phyloP scores from a whole-genome alignment of 2,797 vertebrate genomes.

The Valencia hispanica region DNA sequence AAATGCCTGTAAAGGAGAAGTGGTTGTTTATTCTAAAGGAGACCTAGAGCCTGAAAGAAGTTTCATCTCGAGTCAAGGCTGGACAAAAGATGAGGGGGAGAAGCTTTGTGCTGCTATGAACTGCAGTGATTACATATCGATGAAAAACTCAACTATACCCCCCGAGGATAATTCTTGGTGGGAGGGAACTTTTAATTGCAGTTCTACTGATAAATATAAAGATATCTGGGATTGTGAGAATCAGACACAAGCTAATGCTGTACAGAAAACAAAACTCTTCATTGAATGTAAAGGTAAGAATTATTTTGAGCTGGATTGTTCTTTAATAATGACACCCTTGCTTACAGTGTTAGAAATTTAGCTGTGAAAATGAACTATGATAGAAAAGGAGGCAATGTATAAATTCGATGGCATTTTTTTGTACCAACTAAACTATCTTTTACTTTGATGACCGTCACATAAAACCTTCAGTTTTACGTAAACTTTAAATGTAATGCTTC shows the following conservation, averaged over 20 bases:
- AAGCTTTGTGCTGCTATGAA: slow-evolving; percentile 57
- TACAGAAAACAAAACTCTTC: background rate
- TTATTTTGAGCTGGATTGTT: background rate
- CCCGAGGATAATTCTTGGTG: background rate
- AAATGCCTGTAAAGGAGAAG: slow-evolving; percentile 46
- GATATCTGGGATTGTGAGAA: slow-evolving; percentile 70
- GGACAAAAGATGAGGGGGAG: fast-evolving
- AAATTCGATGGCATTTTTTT: background rate
- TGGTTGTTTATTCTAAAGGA: slow-evolving; percentile 25
- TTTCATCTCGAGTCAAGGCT: slow-evolving; percentile 17
- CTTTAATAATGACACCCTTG: background rate
- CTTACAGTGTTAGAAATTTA: background rate
- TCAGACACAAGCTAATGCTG: fast-evolving
- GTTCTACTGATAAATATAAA: fast-evolving
- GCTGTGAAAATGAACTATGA: background rate
- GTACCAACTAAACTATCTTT: too few relatives aligned
- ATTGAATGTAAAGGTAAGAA: slow-evolving; percentile 63
- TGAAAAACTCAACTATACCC: fast-evolving
- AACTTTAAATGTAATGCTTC: background rate
- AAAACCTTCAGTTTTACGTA: background rate
- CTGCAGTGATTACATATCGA: slow-evolving; percentile 22
- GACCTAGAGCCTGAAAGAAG: fast-evolving
- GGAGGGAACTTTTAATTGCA: background rate
- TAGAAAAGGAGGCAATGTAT: background rate
- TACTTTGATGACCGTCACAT: too few relatives aligned